Base-by-base conservation (phyloP, 2,888 invertebrate genomes). In the Parnassius glacialis region DNA sequence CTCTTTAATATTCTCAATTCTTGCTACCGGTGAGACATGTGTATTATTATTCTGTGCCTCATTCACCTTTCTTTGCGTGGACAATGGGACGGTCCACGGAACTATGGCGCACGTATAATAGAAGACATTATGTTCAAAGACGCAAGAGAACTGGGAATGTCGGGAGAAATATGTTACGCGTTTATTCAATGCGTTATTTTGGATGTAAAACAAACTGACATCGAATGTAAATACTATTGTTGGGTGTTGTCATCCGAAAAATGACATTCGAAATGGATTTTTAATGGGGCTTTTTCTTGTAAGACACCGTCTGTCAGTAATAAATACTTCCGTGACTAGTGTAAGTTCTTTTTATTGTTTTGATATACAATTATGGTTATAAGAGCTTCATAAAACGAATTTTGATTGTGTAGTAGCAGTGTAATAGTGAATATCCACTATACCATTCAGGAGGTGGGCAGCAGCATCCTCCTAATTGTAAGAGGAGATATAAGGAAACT, bases 121-220 rank as follows among this genome's bases (percentile, higher is more conserved):
- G 80, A 75, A 79, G 82, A 85, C 87, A 87, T 87, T 84, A 84
- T 85, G 84, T 85, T 79, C 75, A 74, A 80, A 82, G 79, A 58
- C 78, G 76, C 84, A 87, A 85, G 78, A 83, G 77, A 79, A 82
- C 72, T 74, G 80, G 80, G 84, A 77, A 87, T 84, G 83, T 79
- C 80, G 74, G 81, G 82, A 83, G 85, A 87, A 87, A 84, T 80
- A 85, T 87, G 85, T 83, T 87, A 82, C 83, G 83, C 85, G 81
- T 81, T 83, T 80, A 86, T 89, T 88, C 85, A 87, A 84, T 83
- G 83, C 81, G 83, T 25, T 86, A 84, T 88, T 89, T 87, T 80
- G 84, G 84, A 86, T 87, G 88, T 89, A 90, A 90, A 90, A 90
- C 90, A 90, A 90, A 90, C 90, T 91, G 89, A 90, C 90, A 86